A percentile compares a stretch with the other conserved stretches of the same genome.
These are phyloP conservation scores for Callospermophilus lateralis DNA, from an alignment of 2,113 vertebrate species.

Conservation along the genomic window DNA sequence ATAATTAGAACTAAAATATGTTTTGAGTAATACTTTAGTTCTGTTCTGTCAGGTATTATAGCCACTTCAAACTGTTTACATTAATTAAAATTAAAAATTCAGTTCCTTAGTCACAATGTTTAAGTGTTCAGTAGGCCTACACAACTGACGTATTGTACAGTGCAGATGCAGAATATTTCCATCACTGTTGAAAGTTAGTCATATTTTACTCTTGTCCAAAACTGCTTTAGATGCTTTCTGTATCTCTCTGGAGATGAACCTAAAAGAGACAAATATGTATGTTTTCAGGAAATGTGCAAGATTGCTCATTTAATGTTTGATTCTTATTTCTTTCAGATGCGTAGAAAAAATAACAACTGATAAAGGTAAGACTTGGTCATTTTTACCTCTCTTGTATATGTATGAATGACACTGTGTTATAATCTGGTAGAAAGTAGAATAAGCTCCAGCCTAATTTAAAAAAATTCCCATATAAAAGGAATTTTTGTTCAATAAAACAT, in stretches of 20 bases:
- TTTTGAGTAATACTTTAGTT: neutral
- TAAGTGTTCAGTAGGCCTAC: neutral
- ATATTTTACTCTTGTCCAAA: neutral
- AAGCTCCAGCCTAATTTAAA: neutral
- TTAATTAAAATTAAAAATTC: conserved; percentile 25
- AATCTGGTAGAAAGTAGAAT: neutral
- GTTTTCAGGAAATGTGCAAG: neutral
- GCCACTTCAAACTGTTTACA: neutral
- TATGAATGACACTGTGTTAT: neutral
- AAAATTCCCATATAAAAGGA: neutral
- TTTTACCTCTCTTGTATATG: neutral
- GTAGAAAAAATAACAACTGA: conserved; percentile 85
- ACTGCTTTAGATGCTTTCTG: neutral
- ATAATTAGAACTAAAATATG: neutral
- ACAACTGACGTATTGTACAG: neutral
- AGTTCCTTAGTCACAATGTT: neutral
- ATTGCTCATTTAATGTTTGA: conserved; percentile 45
- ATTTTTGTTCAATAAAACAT: conserved; percentile 26
- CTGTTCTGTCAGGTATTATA: neutral
- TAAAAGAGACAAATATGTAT: conserved; percentile 24
- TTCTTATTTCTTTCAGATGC: conserved; percentile 85
- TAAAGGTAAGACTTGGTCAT: conserved; percentile 88
- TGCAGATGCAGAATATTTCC: neutral
- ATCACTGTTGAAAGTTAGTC: neutral
- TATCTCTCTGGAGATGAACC: neutral